A percentile compares a stretch with the other conserved stretches of the same genome.
Conservation (phyloP, 2,797 vertebrate genomes). For the Sardinella longiceps region DNA sequence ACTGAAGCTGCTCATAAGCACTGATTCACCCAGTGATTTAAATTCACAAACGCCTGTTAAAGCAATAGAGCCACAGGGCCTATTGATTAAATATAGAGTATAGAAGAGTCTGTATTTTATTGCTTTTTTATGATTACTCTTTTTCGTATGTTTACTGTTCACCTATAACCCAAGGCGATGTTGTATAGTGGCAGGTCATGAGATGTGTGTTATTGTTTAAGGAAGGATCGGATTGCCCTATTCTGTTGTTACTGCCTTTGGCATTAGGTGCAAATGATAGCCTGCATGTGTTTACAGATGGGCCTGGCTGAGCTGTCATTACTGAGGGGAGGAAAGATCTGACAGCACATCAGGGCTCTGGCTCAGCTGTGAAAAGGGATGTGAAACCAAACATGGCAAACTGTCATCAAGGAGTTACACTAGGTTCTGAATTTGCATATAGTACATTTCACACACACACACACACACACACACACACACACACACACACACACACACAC, state of each 20-base stretch:
- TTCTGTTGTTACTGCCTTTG: neutral
- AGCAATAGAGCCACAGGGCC: neutral
- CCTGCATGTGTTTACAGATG: neutral
- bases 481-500: too few relatives aligned
- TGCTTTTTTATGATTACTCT: too few relatives aligned
- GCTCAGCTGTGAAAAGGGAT: neutral
- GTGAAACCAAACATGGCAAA: neutral
- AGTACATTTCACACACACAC: neutral
- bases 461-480: neutral
- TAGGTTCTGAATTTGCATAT: neutral
- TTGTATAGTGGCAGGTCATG: neutral
- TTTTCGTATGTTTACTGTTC: neutral
- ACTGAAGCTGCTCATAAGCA: neutral
- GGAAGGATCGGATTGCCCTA: neutral
- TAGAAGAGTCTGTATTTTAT: too few relatives aligned
- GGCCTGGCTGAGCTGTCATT: neutral
- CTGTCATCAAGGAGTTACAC: neutral
- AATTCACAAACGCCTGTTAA: neutral
- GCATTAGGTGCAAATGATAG: constrained; percentile 1
- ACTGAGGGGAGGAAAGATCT: neutral
- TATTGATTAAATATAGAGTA: too few relatives aligned
- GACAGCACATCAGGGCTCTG: neutral
- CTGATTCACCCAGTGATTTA: neutral
- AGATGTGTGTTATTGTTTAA: neutral
- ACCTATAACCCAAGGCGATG: neutral